A percentile compares a stretch with the other conserved stretches of the same genome.
These are phyloP conservation scores for Salarias fasciatus DNA, from an alignment of 2,797 vertebrate species.

Conservation along the genomic window DNA sequence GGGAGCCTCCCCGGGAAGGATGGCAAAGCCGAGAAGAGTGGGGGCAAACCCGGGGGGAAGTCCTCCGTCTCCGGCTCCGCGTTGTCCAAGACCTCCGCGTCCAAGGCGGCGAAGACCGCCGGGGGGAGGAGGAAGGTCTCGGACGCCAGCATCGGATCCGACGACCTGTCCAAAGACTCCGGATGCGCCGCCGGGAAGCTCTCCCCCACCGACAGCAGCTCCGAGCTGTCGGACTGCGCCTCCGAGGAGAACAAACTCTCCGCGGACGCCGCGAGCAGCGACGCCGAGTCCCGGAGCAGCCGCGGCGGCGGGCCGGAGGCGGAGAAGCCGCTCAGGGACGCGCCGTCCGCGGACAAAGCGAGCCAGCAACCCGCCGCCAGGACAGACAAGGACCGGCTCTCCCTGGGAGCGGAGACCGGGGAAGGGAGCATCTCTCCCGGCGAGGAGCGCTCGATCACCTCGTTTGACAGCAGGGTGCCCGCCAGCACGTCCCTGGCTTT, in stretches of 20 bases:
- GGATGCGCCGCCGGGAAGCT: slow-evolving; percentile 80
- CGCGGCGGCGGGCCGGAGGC: slow-evolving; percentile 69
- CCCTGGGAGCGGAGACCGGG: slow-evolving; percentile 68
- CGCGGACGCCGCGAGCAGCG: slow-evolving; percentile 88
- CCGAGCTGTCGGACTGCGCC: slow-evolving; percentile 87
- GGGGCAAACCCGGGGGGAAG: slow-evolving; percentile 71
- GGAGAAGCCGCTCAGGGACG: slow-evolving; percentile 66
- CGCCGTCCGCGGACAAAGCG: slow-evolving; percentile 47
- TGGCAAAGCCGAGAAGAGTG: slow-evolving; percentile 72
- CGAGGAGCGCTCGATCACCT: slow-evolving; percentile 88
- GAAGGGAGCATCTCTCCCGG: slow-evolving; percentile 81
- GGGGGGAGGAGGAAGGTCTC: slow-evolving; percentile 80
- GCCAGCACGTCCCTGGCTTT: slow-evolving; percentile 95
- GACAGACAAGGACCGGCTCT: slow-evolving; percentile 74
- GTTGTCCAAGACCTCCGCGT: slow-evolving; percentile 59
- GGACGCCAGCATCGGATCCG: slow-evolving; percentile 77
- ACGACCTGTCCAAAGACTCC: slow-evolving; percentile 81
- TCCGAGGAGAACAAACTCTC: slow-evolving; percentile 87
- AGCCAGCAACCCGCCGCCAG: slow-evolving; percentile 42
- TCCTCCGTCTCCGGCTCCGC: slow-evolving; percentile 55
- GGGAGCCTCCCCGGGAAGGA: slow-evolving; percentile 75
- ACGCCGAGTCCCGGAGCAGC: slow-evolving; percentile 85
- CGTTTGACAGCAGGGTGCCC: slow-evolving; percentile 91
- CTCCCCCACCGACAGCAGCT: slow-evolving; percentile 89
- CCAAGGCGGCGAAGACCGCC: slow-evolving; percentile 70